A percentile compares a stretch with the other conserved stretches of the same genome.
Evolutionary conservation across 2,113 vertebrate species (phyloP).

Genomic region (Rhynchomys soricoides): DNA sequence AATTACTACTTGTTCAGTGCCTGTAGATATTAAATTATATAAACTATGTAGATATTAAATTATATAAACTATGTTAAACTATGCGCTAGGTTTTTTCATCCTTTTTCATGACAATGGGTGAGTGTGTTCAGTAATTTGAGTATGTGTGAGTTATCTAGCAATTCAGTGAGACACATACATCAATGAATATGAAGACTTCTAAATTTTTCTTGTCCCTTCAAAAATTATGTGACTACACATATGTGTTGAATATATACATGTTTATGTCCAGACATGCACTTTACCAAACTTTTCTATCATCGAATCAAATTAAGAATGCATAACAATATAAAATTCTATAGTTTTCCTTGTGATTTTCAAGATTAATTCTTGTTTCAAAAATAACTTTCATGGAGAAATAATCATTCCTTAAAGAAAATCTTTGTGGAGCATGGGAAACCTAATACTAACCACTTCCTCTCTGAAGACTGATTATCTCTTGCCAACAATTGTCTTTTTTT

Average conservation of each 20-base stretch:
- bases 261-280: not conserved
- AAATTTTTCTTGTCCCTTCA: not conserved
- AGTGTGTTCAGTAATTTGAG: not conserved
- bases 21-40: not conserved
- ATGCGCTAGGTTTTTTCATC: not conserved
- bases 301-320: not conserved
- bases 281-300: not conserved
- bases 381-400: not conserved
- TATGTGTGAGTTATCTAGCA: not conserved
- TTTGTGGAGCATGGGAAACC: not conserved
- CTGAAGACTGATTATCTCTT: not conserved
- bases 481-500: not conserved
- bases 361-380: conserved; percentile 15
- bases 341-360: not conserved
- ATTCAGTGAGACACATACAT: not conserved
- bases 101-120: not conserved
- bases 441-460: not conserved
- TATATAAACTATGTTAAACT: not conserved
- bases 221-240: not conserved
- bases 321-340: not conserved
- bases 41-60: conserved; percentile 8
- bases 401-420: not conserved
- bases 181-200: not conserved
- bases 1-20: not conserved
- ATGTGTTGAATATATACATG: not conserved